Evolutionary conservation across 1,140 invertebrate species (phyloP).

Genomic region (Delia radicum): DNA sequence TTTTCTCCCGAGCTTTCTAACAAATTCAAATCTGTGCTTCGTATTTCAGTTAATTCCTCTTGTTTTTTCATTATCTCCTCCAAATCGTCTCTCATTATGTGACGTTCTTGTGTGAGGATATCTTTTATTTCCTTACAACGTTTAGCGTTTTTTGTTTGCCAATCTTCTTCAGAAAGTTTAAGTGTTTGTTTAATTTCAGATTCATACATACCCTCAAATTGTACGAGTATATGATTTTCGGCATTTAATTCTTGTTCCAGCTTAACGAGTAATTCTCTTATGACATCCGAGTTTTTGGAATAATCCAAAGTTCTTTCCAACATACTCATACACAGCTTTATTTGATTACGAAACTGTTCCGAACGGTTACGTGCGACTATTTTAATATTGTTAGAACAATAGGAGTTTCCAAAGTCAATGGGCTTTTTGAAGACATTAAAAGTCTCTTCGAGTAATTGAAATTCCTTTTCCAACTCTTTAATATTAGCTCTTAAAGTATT

Average conservation of each 20-base stretch:
- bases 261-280: conserved; percentile 33
- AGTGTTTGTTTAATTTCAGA: conserved; percentile 48
- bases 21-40: conserved; percentile 51
- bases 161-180: conserved; percentile 35
- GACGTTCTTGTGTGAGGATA: conserved; percentile 38
- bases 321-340: conserved; percentile 40
- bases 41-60: conserved; percentile 49
- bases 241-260: conserved; percentile 36
- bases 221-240: conserved; percentile 33
- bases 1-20: conserved; percentile 57
- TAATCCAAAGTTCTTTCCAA: conserved; percentile 41
- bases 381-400: conserved; percentile 50
- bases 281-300: conserved; percentile 32
- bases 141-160: conserved; percentile 42
- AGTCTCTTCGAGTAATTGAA: conserved; percentile 42
- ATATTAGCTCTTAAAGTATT: conserved; percentile 38
- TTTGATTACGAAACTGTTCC: conserved; percentile 44
- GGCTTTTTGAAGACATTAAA: conserved; percentile 32
- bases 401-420: conserved; percentile 32
- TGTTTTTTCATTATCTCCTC: conserved; percentile 51
- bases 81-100: conserved; percentile 38
- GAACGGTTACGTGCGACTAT: conserved; percentile 45
- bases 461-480: conserved; percentile 42
- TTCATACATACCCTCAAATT: conserved; percentile 54
- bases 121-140: conserved; percentile 38